Percentiles rank a stretch among this genome's conserved stretches.
These are phyloP conservation scores for Chaetodon trifasciatus DNA, from an alignment of 2,797 vertebrate genomes.

Conservation along the genomic window DNA sequence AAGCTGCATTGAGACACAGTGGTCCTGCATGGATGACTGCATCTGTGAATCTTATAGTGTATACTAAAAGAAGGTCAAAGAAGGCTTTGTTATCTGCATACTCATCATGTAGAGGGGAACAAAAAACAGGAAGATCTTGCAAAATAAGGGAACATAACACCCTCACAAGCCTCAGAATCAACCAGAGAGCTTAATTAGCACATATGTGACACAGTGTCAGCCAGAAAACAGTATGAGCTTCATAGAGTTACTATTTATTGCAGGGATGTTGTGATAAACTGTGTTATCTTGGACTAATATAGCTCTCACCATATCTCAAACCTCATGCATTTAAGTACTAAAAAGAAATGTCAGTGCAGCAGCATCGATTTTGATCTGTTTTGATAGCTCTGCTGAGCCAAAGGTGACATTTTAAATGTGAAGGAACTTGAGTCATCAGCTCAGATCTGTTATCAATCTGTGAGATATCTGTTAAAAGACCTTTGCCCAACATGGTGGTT, in stretches of 20 bases:
- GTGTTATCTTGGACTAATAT: not conserved
- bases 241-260: not conserved
- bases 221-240: not conserved
- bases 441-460: not conserved
- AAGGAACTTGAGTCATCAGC: not conserved
- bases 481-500: not conserved
- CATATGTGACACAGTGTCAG: not conserved
- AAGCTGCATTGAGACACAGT: not conserved
- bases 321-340: not conserved
- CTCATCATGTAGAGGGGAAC: not conserved
- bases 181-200: not conserved
- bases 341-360: not conserved
- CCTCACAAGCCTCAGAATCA: not conserved
- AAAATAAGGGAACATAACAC: not conserved
- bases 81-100: not conserved
- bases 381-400: not conserved
- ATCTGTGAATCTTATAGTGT: not conserved
- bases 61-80: not conserved
- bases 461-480: not conserved
- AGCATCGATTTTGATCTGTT: not conserved
- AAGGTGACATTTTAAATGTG: not conserved
- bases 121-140: conserved; percentile 13
- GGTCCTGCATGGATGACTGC: not conserved
- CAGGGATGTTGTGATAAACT: not conserved
- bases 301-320: not conserved